These are phyloP conservation scores for Spizella passerina DNA, from an alignment of 2,797 vertebrate genomes.

Conservation along the genomic window DNA sequence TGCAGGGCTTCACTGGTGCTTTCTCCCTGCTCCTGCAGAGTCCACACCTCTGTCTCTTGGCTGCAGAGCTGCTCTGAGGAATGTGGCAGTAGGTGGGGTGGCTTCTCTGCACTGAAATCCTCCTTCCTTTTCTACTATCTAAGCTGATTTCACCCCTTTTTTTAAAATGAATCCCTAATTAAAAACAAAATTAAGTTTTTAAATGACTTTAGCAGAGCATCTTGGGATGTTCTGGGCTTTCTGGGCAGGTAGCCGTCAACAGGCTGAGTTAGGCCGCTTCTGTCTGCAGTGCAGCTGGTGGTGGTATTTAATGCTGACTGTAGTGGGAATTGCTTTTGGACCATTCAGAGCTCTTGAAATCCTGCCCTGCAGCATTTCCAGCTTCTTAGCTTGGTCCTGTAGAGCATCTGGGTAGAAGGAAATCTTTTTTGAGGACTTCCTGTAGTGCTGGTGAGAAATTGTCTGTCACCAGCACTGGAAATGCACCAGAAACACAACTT, in stretches of 20 bases:
- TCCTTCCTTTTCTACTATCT: background rate
- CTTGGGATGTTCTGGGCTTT: background rate
- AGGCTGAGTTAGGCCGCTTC: background rate
- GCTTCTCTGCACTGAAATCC: background rate
- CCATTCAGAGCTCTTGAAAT: background rate
- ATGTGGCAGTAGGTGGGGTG: fast-evolving
- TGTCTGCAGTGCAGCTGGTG: background rate
- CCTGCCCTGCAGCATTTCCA: background rate
- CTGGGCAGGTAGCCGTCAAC: background rate
- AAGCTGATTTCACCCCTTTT: background rate
- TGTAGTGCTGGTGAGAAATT: conserved; percentile 30
- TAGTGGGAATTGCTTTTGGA: background rate
- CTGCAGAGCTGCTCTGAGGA: fast-evolving
- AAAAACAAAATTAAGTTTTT: background rate
- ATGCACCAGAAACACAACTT: background rate
- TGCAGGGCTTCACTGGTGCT: fast-evolving
- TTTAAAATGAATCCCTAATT: background rate
- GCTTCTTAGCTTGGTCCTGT: background rate
- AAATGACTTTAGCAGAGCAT: background rate
- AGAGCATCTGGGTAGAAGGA: background rate
- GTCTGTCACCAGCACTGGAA: conserved; percentile 5
- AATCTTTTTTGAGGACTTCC: conserved; percentile 28
- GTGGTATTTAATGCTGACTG: background rate
- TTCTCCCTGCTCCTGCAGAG: background rate
- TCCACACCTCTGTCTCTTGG: background rate